Evolutionary conservation across 2,888 invertebrate species (phyloP), one percentile per base, ranked within the genome.

Genomic region (Dexiosoma caninum): DNA sequence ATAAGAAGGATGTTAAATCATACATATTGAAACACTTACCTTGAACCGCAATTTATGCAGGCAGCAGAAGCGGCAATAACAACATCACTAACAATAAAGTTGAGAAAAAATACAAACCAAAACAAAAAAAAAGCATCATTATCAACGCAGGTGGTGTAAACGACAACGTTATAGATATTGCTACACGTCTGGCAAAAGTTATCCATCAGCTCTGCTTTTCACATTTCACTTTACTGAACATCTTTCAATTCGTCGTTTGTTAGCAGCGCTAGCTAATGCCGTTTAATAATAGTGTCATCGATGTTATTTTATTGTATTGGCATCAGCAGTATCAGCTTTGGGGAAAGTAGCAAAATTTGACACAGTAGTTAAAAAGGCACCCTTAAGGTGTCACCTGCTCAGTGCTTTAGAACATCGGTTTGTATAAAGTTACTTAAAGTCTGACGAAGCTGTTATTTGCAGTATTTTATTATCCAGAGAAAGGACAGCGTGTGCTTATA

Each of bases 341-440:
- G 78, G 69, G 46, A 75, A 53, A 81, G 66, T 76, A 70, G 75
- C 67, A 81, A 82, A 53, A 80, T 81, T 82, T 83, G 80, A 82
- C 81, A 81, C 71, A 78, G 81, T 83, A 70, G 71, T 81, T 80
- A 74, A 74, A 81, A 64, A 70, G 71, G 69, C 72, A 79, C 83
- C 64, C 62, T 57, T 53, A 76, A 79, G 67, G 78, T 81, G 66
- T 74, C 76, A 64, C 76, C 82, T 81, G 69, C 70, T 71, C 75
- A 62, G 27, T 35, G 51, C 16, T 35, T 10, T 30, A 49, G 23
- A 67, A 37, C 35, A 72, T 27, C 12, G 49, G 49, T 40, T 30
- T 32, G 37, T 14, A 46, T 37, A n/a, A 16, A 64, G 30, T 62
- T 72, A 35, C 9, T 10, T 12, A 14, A 4, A 46, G 23, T 74